phyloP scores from a whole-genome alignment of 2,113 vertebrate species.

The Scartelaos histophorus region DNA sequence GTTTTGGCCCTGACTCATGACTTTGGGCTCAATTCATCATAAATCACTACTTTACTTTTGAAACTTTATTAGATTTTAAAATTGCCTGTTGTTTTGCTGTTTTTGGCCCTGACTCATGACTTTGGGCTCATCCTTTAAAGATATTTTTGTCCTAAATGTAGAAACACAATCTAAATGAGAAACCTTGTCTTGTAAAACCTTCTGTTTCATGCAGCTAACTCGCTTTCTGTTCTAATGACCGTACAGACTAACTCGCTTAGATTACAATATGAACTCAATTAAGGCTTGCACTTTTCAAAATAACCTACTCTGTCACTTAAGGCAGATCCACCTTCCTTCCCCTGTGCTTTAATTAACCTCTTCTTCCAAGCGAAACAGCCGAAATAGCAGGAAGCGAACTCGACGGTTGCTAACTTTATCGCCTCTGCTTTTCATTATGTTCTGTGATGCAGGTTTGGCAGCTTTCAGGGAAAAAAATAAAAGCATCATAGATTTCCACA shows the following conservation, averaged over 20 bases:
- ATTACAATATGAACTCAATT: conserved; percentile 15
- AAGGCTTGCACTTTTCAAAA: conserved; percentile 15
- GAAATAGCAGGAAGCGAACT: conserved; percentile 60
- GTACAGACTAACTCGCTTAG: neutral
- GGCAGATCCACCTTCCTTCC: conserved; percentile 34
- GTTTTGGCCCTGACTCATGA: too few relatives aligned
- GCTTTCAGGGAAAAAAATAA: conserved; percentile 60
- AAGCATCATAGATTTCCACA: conserved; percentile 54
- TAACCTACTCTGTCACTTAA: conserved; percentile 52
- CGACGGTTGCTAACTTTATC: conserved; percentile 49
- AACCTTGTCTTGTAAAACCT: conserved; percentile 1
- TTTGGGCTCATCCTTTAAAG: neutral
- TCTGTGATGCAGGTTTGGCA: conserved; percentile 59
- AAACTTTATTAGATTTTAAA: too few relatives aligned
- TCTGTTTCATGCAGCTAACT: neutral
- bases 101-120: neutral
- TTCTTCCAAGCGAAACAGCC: conserved; percentile 63
- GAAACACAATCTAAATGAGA: neutral
- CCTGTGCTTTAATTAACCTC: conserved; percentile 71
- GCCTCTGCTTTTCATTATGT: conserved; percentile 53
- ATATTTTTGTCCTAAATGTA: neutral
- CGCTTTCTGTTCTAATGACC: conserved; percentile 5
- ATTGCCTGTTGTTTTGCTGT: too few relatives aligned
- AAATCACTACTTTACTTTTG: too few relatives aligned
- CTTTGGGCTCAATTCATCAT: too few relatives aligned